Evolutionary conservation across 2,888 invertebrate species (phyloP).

Genomic region (Plagodis dolabraria): DNA sequence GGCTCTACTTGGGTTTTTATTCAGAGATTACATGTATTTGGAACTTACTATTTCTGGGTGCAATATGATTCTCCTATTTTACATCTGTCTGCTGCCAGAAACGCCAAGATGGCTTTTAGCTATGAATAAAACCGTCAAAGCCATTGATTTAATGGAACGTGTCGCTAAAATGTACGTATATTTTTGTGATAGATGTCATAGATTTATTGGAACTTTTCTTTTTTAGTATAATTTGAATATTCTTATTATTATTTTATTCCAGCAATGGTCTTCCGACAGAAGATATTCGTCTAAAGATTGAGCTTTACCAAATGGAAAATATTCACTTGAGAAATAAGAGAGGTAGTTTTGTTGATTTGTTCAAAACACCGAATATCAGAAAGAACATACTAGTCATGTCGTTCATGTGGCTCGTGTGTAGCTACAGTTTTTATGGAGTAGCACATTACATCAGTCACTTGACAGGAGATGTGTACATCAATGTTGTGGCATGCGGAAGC

Average conservation of each 20-base stretch:
- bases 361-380: conserved; percentile 87
- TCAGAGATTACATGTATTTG: conserved; percentile 87
- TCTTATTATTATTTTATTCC: conserved; percentile 39
- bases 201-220: neutral
- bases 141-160: conserved; percentile 85
- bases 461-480: conserved; percentile 91
- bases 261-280: conserved; percentile 72
- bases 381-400: conserved; percentile 88
- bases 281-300: conserved; percentile 65
- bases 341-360: conserved; percentile 86
- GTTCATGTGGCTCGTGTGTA: conserved; percentile 91
- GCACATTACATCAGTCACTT: conserved; percentile 91
- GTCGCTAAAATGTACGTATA: conserved; percentile 82
- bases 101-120: conserved; percentile 92
- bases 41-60: conserved; percentile 86
- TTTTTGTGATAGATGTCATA: neutral
- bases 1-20: conserved; percentile 85
- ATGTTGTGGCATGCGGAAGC: conserved; percentile 89
- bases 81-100: conserved; percentile 90
- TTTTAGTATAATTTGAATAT: neutral
- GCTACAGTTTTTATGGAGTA: conserved; percentile 90
- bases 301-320: conserved; percentile 57
- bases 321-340: conserved; percentile 47
- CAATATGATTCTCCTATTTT: conserved; percentile 83
- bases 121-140: conserved; percentile 85